Base-by-base conservation (phyloP, 2,797 vertebrate species). In the Gouania willdenowi region DNA sequence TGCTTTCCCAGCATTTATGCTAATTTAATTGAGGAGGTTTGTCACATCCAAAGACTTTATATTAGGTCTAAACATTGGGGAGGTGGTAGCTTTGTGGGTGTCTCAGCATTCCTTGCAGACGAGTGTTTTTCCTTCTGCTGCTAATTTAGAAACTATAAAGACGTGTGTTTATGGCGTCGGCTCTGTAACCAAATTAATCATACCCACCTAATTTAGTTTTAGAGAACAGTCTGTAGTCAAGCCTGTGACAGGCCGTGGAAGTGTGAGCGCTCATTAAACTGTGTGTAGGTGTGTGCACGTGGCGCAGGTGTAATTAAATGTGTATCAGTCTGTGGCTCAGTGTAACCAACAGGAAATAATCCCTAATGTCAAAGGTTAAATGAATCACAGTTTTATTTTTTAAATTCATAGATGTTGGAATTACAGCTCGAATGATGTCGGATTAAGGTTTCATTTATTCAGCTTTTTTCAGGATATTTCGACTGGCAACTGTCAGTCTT, bases 21-120 rank as follows among this genome's bases (percentile, higher is more conserved):
- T 62, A 46, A 42, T 57, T 74, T 75, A 74, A 71, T 73, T 72
- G 59, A 85, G 61, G 66, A 51, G 37, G 35, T 39, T 39, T 75
- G 66, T 76, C 59, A 67, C 66, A 37, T 61, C 16, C 38, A 43
- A 25, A 26, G 37, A 67, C 62, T 55, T 46, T 28, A 39, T 73
- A 66, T 68, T 62, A 40, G 75, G 82, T 62, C 51, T 31, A 28
- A 63, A 42, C 41, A 48, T 67, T 49, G 43, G 14, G 41, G 56
- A n/a, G 57, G 43, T 30, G 13, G 37, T 55, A 21, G 40, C 47
- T 43, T 26, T 60, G 73, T 71, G 62, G 50, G 69, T 66, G 49
- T 70, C 57, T 62, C 22, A 47, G 39, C 45, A 49, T 33, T 47
- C 13, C 21, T 46, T 26, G 40, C 39, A n/a, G n/a, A n/a, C n/a